Evolutionary conservation across 2,888 invertebrate genomes (phyloP).

Genomic region (Drosophila tripunctata): DNA sequence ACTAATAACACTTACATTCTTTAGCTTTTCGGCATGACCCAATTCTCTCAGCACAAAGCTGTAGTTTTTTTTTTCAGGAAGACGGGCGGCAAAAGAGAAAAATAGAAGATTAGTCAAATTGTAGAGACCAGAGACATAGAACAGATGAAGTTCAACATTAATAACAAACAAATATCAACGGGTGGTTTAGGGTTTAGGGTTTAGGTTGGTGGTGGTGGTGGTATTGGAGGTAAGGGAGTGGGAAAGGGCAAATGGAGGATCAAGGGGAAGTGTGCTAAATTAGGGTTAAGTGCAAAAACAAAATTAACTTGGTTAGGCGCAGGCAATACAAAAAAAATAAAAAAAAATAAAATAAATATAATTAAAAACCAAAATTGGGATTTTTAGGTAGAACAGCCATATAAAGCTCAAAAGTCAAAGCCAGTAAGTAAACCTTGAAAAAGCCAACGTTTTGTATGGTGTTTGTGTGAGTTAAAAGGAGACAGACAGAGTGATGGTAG

Average conservation of each 20-base stretch:
- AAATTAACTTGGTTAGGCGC: conserved; percentile 10
- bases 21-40: conserved; percentile 87
- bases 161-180: conserved; percentile 21
- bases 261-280: too few relatives aligned
- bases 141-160: conserved; percentile 2
- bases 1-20: conserved; percentile 87
- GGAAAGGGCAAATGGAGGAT: too few relatives aligned
- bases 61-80: neutral
- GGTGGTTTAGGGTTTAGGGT: neutral
- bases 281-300: conserved; percentile 23
- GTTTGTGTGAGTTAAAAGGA: conserved; percentile 4
- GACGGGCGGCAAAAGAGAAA: conserved; percentile 10
- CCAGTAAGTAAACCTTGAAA: conserved; percentile 36
- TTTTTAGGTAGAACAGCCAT: too few relatives aligned
- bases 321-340: too few relatives aligned
- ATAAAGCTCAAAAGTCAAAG: conserved; percentile 51
- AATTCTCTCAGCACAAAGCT: conserved; percentile 91
- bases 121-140: neutral
- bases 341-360: too few relatives aligned
- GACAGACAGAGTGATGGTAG: neutral
- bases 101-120: conserved; percentile 23
- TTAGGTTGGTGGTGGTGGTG: too few relatives aligned
- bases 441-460: conserved; percentile 25
- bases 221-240: neutral
- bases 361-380: too few relatives aligned